Evolutionary conservation across 2,888 invertebrate species (phyloP).

Genomic region (Lycophotia porphyrea): DNA sequence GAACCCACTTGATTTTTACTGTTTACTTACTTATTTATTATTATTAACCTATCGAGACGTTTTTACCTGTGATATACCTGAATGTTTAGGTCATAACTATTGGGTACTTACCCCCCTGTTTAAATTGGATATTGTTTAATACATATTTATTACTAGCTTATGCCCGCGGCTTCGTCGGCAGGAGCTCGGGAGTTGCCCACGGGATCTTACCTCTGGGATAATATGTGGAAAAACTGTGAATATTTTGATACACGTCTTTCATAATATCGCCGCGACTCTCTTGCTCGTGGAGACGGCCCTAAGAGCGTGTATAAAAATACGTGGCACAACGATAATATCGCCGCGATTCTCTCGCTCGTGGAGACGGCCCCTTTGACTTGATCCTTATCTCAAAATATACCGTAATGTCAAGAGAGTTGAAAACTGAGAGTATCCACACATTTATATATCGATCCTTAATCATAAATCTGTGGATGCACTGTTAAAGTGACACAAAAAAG

Average conservation of each 20-base stretch:
- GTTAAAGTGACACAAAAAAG: slow-evolving; percentile 25
- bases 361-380: too few species aligned
- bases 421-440: background rate
- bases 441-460: background rate
- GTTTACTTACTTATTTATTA: slow-evolving; percentile 31
- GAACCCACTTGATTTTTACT: slow-evolving; percentile 16
- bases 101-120: background rate
- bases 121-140: background rate
- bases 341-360: too few species aligned
- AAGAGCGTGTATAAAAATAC: too few species aligned
- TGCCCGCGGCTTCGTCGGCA: too few species aligned
- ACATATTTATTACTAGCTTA: background rate
- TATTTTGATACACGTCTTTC: too few species aligned
- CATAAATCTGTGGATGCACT: background rate
- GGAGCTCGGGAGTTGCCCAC: too few species aligned
- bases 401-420: background rate
- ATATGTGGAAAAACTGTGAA: too few species aligned
- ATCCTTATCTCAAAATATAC: background rate
- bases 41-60: slow-evolving; percentile 7
- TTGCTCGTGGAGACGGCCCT: too few species aligned
- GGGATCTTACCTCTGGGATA: too few species aligned
- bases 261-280: too few species aligned
- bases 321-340: too few species aligned
- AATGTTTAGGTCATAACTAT: background rate
- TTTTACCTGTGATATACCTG: background rate